phyloP scores from a whole-genome alignment of 2,113 vertebrate genomes.

The Heterotilapia buettikoferi region DNA sequence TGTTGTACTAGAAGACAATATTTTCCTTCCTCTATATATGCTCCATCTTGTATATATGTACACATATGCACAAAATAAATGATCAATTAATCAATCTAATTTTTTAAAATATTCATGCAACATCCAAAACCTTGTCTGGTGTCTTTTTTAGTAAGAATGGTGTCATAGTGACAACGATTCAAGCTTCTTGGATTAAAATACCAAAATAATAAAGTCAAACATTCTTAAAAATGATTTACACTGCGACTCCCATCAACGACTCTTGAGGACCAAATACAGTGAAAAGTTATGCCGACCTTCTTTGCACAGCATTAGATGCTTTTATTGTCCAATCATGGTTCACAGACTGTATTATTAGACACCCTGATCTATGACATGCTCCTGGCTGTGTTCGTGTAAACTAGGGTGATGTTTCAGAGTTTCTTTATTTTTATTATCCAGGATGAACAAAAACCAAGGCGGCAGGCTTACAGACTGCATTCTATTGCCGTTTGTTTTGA shows the following conservation, averaged over 20 bases:
- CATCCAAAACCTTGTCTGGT: neutral
- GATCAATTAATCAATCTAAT: neutral
- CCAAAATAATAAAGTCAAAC: neutral
- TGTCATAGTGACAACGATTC: neutral
- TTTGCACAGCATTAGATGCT: neutral
- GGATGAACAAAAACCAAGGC: neutral
- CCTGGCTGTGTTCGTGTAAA: neutral
- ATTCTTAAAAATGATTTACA: neutral
- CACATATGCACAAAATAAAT: neutral
- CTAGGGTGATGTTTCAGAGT: neutral
- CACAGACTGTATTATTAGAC: neutral
- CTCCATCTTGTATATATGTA: neutral
- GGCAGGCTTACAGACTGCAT: neutral
- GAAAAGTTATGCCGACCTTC: neutral
- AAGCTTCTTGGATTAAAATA: neutral
- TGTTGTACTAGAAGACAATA: neutral
- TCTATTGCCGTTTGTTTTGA: neutral
- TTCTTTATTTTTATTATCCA: neutral
- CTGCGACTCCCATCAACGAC: neutral
- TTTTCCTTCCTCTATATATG: neutral
- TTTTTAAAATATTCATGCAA: neutral
- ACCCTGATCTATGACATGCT: neutral
- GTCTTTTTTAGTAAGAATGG: neutral
- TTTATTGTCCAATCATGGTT: neutral
- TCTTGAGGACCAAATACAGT: neutral